These are phyloP conservation scores for Hylia prasina DNA, from an alignment of 2,113 vertebrate species.

Conservation along the genomic window DNA sequence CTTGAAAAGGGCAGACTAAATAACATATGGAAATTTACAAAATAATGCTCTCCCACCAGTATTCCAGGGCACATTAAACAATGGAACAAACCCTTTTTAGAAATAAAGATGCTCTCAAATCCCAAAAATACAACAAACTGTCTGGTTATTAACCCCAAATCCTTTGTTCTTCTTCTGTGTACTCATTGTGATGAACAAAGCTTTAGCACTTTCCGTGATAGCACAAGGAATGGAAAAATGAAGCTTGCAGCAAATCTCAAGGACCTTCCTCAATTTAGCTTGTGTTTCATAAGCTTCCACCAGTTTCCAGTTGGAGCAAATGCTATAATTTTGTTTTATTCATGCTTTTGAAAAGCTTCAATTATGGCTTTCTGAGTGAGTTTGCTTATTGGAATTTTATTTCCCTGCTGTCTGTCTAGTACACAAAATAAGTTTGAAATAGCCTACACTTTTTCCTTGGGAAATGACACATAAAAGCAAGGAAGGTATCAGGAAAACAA, in stretches of 20 bases:
- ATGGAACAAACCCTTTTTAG: not conserved
- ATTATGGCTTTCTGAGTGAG: not conserved
- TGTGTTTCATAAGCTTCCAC: not conserved
- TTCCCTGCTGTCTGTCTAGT: not conserved
- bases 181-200: not conserved
- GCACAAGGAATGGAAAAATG: not conserved
- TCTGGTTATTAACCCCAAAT: not conserved
- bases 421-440: not conserved
- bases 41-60: not conserved
- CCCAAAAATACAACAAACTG: not conserved
- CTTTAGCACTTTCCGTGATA: not conserved
- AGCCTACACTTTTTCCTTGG: not conserved
- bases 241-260: not conserved
- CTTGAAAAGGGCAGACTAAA: conserved; percentile 45
- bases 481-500: not conserved
- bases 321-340: not conserved
- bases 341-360: not conserved
- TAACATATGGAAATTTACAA: conserved; percentile 17
- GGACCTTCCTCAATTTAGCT: not conserved
- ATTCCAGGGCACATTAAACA: not conserved
- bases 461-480: not conserved
- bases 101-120: not conserved
- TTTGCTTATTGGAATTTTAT: not conserved
- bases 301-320: not conserved
- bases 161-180: not conserved